Evolutionary conservation across 2,888 invertebrate genomes (phyloP).

Genomic region (Macrosiphum euphorbiae): DNA sequence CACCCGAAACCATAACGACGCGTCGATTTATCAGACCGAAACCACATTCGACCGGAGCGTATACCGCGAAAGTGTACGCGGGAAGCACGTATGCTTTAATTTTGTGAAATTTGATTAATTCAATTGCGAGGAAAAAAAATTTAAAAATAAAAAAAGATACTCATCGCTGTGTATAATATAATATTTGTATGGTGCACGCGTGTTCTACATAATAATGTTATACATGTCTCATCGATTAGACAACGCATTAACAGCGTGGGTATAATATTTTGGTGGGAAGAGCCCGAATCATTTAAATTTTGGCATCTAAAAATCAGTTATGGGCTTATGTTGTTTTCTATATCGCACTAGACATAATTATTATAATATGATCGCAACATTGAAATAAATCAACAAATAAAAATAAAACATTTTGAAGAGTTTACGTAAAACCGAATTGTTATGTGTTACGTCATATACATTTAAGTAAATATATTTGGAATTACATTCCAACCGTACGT

Average conservation of each 20-base stretch:
- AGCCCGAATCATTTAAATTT: not conserved
- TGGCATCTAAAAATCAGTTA: not conserved
- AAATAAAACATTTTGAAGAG: not conserved
- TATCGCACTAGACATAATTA: not conserved
- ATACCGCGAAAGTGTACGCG: not conserved
- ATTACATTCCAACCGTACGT: not conserved
- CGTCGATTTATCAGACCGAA: constrained; percentile 52
- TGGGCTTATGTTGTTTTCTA: not conserved
- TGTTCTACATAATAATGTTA: constrained; percentile 32
- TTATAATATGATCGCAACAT: not conserved
- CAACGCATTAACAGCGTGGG: not conserved
- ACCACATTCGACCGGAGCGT: constrained; percentile 28
- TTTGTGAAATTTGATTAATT: constrained; percentile 39
- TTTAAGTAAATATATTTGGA: not conserved
- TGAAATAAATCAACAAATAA: not conserved
- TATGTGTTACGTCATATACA: not conserved
- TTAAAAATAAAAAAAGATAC: not conserved
- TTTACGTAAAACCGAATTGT: not conserved
- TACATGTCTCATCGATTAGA: not conserved
- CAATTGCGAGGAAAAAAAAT: constrained; percentile 1
- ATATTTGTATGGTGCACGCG: not conserved
- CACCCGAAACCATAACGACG: not conserved
- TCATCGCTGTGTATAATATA: not conserved
- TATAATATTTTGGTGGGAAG: not conserved
- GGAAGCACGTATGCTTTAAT: not conserved